Conservation (phyloP, 2,888 invertebrate genomes). For the Clistopyga incitator region DNA sequence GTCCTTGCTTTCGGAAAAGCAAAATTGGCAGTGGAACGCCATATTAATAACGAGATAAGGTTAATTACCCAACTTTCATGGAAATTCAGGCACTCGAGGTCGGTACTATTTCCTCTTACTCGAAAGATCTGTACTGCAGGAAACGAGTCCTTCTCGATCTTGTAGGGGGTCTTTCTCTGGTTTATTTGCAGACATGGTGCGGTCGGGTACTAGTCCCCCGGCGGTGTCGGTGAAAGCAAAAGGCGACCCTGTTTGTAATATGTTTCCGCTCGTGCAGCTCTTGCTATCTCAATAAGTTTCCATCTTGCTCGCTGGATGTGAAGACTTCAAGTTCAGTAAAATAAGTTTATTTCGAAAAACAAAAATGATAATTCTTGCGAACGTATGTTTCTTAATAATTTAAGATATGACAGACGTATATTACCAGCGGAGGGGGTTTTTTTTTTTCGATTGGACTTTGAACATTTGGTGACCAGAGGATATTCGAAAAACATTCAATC, state of each 20-base stretch:
- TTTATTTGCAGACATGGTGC: neutral
- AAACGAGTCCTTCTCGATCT: slow-evolving; percentile 57
- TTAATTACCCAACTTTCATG: slow-evolving; percentile 71
- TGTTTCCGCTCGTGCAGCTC: neutral
- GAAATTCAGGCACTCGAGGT: slow-evolving; percentile 1
- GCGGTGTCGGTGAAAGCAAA: too few relatives aligned
- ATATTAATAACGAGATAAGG: slow-evolving; percentile 76
- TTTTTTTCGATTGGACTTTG: too few relatives aligned
- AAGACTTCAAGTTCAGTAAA: neutral
- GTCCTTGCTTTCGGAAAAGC: slow-evolving; percentile 14
- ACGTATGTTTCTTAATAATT: too few relatives aligned
- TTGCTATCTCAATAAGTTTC: neutral
- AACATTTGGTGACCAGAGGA: too few relatives aligned
- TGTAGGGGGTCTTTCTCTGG: slow-evolving; percentile 2
- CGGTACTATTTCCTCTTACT: neutral
- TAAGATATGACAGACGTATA: too few relatives aligned
- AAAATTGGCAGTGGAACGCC: slow-evolving; percentile 59
- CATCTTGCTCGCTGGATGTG: neutral
- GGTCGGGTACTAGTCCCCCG: too few relatives aligned
- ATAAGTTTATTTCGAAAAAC: neutral
- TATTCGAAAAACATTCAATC: too few relatives aligned
- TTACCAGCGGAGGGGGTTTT: too few relatives aligned
- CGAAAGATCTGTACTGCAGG: slow-evolving; percentile 38
- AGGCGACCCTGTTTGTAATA: neutral
- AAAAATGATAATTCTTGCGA: neutral